phyloP scores from a whole-genome alignment of 2,113 vertebrate species.

The Austrofundulus limnaeus region DNA sequence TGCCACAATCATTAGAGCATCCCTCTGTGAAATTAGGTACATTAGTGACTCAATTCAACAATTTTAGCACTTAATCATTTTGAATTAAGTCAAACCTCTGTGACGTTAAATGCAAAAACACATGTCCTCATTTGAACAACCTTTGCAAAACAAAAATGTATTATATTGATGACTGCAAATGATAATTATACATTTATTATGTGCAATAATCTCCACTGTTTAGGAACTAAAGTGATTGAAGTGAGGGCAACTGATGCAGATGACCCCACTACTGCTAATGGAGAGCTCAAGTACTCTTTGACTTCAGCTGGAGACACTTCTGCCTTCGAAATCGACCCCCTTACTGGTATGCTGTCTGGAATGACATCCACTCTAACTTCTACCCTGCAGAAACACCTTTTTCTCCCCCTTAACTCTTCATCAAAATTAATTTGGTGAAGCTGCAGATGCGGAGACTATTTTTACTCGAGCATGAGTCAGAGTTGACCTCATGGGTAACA shows the following conservation, averaged over 20 bases:
- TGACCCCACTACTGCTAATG: slow-evolving; percentile 85
- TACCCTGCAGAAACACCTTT: not conserved
- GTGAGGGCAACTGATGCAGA: slow-evolving; percentile 89
- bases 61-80: slow-evolving; percentile 17
- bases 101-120: not conserved
- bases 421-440: not conserved
- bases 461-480: slow-evolving; percentile 32
- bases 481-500: slow-evolving; percentile 33
- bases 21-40: slow-evolving; percentile 10
- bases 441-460: slow-evolving; percentile 4
- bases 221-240: slow-evolving; percentile 83
- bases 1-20: slow-evolving; percentile 33
- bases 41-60: slow-evolving; percentile 5
- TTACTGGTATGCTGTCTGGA: slow-evolving; percentile 76
- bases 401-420: not conserved
- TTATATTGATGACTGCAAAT: too few relatives aligned
- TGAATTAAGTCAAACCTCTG: not conserved
- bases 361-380: not conserved
- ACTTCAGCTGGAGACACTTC: slow-evolving; percentile 62
- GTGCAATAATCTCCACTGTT: not conserved
- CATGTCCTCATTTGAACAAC: too few relatives aligned
- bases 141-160: too few relatives aligned
- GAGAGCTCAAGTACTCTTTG: slow-evolving; percentile 83
- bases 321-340: slow-evolving; percentile 82
- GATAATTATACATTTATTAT: not conserved